Evolutionary conservation across 2,888 invertebrate species (phyloP), one percentile per base, ranked within the genome.

Genomic region (Pachycephus smyrnensis): DNA sequence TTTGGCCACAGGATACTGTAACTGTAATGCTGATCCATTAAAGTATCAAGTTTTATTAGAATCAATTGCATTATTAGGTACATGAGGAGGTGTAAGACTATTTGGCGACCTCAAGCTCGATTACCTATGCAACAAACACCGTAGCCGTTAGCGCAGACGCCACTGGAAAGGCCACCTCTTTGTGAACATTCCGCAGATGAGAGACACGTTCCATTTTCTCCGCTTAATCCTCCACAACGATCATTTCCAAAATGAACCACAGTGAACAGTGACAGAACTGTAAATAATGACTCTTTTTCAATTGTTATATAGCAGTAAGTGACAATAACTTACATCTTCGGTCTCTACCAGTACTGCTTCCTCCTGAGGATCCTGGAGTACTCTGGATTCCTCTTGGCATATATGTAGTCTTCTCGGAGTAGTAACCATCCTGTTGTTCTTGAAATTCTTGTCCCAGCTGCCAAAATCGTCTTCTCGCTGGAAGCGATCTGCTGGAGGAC

Each of bases 141-240:
- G 85, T 94, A 96, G 15, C 96, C 95, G 80, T 94, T 95, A 1
- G 97, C 97, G 88, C 97, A 97, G 78, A 95, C 93, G 2, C 97
- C 97, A 82, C 95, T 95, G 3, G 95, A 94, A 0, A 95, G 94
- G 3, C 97, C 97, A 1, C 96, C 95, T 69, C 95, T 92, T 40
- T 94, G 92, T 0, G 93, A 89, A 88, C 97, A 98, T 89, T 97
- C 96, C 89, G 89, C 89, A 82, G 94, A 92, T 0, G 96, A 94
- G 88, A 97, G 93, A 87, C 97, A 97, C 12, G 96, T 96, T 23
- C 97, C 97, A 85, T 95, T 95, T 89, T 97, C 96, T 0, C 97
- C 97, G 0, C 95, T 95, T 0, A 95, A 93, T 12, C 96, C 95
- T 4, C 94, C 92, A 89, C 97, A 97, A 0, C 94, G 93, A n/a